Evolutionary conservation across 2,888 invertebrate species (phyloP).

Genomic region (Ethmia dodecea): DNA sequence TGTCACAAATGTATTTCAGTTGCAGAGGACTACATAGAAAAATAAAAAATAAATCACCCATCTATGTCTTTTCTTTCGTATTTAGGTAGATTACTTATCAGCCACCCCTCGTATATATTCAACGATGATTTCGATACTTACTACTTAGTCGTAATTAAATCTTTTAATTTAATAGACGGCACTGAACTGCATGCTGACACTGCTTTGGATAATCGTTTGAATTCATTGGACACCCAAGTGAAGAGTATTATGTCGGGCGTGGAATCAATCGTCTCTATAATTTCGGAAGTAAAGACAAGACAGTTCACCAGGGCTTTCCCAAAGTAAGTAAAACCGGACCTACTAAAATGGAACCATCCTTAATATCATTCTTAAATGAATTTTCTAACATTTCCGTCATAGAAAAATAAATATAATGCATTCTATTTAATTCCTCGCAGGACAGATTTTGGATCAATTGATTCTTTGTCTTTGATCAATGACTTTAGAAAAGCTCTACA

Average conservation of each 20-base stretch:
- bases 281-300: slow-evolving; percentile 57
- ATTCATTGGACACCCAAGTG: slow-evolving; percentile 40
- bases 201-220: slow-evolving; percentile 37
- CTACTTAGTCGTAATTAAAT: no score
- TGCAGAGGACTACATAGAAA: no score
- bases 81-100: no score
- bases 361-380: no score
- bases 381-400: no score
- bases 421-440: slow-evolving; percentile 18
- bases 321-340: slow-evolving; percentile 48
- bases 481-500: slow-evolving; percentile 57
- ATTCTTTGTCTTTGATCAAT: slow-evolving; percentile 38
- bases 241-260: slow-evolving; percentile 46
- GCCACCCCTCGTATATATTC: no score
- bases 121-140: no score
- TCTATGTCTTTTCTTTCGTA: no score
- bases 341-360: no score
- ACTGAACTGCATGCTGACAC: slow-evolving; percentile 34
- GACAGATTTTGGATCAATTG: slow-evolving; percentile 23
- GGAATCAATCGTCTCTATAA: slow-evolving; percentile 51
- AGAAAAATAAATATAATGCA: no score
- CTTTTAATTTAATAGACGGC: slow-evolving; percentile 28
- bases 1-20: no score
- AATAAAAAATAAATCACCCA: no score
- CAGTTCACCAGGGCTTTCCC: slow-evolving; percentile 32